Conservation (phyloP, 2,113 vertebrate species). For the Pelmatolapia mariae region DNA sequence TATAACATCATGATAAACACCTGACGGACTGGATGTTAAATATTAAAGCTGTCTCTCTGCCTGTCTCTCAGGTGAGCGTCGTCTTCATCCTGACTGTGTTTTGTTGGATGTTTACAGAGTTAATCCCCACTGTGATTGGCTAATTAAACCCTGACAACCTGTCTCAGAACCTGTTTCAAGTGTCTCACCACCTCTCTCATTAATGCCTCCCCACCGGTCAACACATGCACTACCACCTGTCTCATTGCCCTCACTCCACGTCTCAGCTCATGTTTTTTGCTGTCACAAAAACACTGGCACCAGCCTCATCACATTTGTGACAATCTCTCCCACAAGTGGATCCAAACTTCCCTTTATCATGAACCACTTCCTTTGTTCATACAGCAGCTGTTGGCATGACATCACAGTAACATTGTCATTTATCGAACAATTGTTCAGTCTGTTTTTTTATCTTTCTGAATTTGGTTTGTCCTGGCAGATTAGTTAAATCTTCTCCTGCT, state of each 20-base stretch:
- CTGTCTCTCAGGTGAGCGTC: constrained; percentile 80
- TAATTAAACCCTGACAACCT: constrained; percentile 78
- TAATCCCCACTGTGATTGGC: constrained; percentile 92
- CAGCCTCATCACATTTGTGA: background rate
- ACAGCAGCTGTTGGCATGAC: background rate
- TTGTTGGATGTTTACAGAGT: constrained; percentile 86
- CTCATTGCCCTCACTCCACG: background rate
- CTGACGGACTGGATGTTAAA: background rate
- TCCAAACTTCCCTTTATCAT: background rate
- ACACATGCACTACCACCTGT: background rate
- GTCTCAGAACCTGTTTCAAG: background rate
- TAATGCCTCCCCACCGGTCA: background rate
- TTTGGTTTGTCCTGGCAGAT: background rate
- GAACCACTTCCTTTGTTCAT: background rate
- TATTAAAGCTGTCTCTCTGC: background rate
- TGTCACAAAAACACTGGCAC: background rate
- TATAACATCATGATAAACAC: background rate
- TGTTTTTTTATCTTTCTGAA: background rate
- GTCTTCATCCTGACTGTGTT: constrained; percentile 84
- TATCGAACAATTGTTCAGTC: background rate
- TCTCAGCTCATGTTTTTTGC: background rate
- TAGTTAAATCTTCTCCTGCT: background rate
- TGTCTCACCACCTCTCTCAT: background rate
- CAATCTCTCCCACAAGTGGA: background rate
- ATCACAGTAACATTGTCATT: background rate